Conservation (phyloP, 2,888 invertebrate genomes). For the Aplocera efformata region DNA sequence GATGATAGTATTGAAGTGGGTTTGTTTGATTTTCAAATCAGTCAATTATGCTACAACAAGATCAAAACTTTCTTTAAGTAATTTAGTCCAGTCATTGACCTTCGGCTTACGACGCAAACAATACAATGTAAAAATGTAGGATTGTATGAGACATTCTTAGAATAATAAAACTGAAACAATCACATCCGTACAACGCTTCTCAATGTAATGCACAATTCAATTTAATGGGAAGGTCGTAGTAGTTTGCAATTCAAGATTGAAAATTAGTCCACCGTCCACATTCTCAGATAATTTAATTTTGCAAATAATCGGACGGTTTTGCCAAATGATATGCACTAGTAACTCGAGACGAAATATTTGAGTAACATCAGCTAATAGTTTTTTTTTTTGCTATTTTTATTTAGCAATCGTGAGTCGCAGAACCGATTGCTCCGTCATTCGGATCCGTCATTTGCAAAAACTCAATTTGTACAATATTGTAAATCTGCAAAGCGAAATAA, state of each 20-base stretch:
- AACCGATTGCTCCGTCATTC: slow-evolving; percentile 57
- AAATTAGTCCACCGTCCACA: slow-evolving; percentile 31
- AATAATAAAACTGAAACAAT: no score
- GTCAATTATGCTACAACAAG: no score
- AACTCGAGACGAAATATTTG: slow-evolving; percentile 50
- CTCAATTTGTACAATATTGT: slow-evolving; percentile 36
- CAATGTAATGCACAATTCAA: no score
- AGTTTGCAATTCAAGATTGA: slow-evolving; percentile 21
- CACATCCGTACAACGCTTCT: no score
- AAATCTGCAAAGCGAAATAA: slow-evolving; percentile 48
- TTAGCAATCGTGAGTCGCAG: slow-evolving; percentile 52
- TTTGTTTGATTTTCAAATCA: no score
- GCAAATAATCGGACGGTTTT: slow-evolving; percentile 45
- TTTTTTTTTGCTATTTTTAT: slow-evolving; percentile 45
- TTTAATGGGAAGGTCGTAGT: no score
- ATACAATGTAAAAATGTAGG: no score
- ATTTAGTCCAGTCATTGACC: no score
- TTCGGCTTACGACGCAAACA: no score
- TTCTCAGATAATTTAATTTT: slow-evolving; percentile 36
- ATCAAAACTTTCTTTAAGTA: no score
- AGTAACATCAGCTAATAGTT: slow-evolving; percentile 40
- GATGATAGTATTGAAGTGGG: no score
- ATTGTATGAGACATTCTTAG: no score
- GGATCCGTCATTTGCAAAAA: slow-evolving; percentile 54
- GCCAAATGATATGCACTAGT: slow-evolving; percentile 59